These are phyloP conservation scores for Actinostola sp. DNA, from an alignment of 92 coral and sea anemone genomes.

Conservation along the genomic window DNA sequence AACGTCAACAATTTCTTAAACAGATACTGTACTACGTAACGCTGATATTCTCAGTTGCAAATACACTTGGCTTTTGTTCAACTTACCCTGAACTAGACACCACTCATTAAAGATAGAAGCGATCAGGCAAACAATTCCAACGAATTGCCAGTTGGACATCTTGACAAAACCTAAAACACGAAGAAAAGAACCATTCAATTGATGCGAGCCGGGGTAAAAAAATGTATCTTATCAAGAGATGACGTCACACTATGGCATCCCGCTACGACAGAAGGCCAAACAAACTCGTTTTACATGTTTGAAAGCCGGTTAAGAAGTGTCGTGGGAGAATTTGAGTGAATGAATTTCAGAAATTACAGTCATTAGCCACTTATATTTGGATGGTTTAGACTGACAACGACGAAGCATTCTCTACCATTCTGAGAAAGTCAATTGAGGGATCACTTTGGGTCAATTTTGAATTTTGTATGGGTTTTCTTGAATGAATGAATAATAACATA, in stretches of 20 bases:
- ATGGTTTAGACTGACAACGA: not conserved
- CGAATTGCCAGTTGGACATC: slow-evolving; percentile 14
- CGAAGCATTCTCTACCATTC: too few relatives aligned
- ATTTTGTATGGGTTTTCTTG: slow-evolving; percentile 2
- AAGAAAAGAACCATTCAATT: slow-evolving; percentile 17
- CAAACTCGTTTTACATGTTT: slow-evolving; percentile 8
- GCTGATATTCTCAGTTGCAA: not conserved
- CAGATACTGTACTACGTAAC: too few relatives aligned
- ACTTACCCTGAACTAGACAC: slow-evolving; percentile 11
- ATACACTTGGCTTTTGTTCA: not conserved
- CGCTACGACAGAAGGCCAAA: slow-evolving; percentile 6
- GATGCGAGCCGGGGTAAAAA: slow-evolving; percentile 1
- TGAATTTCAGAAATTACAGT: not conserved
- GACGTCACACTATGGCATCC: slow-evolving; percentile 5
- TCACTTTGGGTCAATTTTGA: not conserved
- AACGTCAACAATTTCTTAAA: not conserved
- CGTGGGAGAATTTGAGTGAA: not conserved
- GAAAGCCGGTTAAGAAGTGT: not conserved
- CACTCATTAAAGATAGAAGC: not conserved
- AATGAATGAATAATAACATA: not conserved
- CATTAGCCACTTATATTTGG: not conserved
- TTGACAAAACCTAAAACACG: slow-evolving; percentile 16
- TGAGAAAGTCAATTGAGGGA: too few relatives aligned
- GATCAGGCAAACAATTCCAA: slow-evolving; percentile 4
- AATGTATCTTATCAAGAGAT: slow-evolving; percentile 10